Conservation (phyloP, 2,113 vertebrate species). For the Nothocercus nigrocapillus region DNA sequence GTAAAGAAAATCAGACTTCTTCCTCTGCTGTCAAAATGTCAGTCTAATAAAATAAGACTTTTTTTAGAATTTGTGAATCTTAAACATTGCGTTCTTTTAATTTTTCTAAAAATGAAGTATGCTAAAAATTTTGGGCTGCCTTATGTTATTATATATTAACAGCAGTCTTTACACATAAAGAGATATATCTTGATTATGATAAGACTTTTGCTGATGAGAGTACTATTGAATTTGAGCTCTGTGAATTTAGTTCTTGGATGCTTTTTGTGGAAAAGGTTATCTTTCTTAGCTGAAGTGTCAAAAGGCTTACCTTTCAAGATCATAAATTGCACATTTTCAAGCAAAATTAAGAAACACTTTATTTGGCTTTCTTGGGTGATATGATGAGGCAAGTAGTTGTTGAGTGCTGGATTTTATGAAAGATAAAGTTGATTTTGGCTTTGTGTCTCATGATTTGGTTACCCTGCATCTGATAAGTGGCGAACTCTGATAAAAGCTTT, state of each 20-base stretch:
- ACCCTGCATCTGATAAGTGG: not conserved
- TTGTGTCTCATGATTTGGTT: not conserved
- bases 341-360: not conserved
- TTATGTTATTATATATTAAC: not conserved
- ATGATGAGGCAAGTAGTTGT: not conserved
- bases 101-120: not conserved
- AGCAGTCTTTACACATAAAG: not conserved
- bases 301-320: not conserved
- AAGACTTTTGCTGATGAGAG: not conserved
- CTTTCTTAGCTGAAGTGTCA: not conserved
- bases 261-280: not conserved
- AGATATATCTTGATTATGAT: not conserved
- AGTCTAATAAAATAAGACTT: not conserved
- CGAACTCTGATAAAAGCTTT: accelerated
- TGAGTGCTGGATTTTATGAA: not conserved
- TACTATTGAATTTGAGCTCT: not conserved
- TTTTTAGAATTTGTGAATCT: not conserved
- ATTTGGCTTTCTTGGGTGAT: not conserved
- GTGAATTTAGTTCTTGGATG: not conserved
- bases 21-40: not conserved
- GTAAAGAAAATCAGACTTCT: not conserved
- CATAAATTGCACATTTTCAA: not conserved
- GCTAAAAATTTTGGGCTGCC: not conserved
- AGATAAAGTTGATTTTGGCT: not conserved
- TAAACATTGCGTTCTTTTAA: not conserved